Conservation (phyloP, 2,797 vertebrate genomes). For the Alcedo atthis region DNA sequence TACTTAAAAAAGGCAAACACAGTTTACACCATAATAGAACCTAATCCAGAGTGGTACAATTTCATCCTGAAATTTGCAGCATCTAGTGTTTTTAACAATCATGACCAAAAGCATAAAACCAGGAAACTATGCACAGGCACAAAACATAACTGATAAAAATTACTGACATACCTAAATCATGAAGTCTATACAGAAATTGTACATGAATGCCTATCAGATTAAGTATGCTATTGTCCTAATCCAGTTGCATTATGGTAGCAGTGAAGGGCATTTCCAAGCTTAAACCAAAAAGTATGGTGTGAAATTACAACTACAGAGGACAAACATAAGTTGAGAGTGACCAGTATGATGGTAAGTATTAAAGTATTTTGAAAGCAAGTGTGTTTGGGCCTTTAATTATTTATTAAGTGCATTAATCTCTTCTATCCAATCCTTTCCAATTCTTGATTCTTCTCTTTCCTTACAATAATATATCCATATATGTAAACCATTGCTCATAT, state of each 20-base stretch:
- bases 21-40: neutral
- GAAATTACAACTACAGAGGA: neutral
- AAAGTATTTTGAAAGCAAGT: neutral
- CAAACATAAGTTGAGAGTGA: neutral
- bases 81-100: neutral
- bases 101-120: neutral
- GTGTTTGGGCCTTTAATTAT: neutral
- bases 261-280: neutral
- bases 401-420: neutral
- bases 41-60: neutral
- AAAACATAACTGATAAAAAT: neutral
- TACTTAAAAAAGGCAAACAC: neutral
- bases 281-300: neutral
- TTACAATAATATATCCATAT: neutral
- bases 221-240: neutral
- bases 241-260: neutral
- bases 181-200: neutral
- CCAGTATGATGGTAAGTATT: neutral
- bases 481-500: neutral
- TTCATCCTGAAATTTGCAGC: neutral
- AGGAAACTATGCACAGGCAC: neutral
- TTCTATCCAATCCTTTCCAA: neutral
- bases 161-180: neutral
- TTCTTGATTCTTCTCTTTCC: neutral
- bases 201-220: neutral